phyloP scores from a whole-genome alignment of 2,888 invertebrate species.

The Zelleria hepariella region DNA sequence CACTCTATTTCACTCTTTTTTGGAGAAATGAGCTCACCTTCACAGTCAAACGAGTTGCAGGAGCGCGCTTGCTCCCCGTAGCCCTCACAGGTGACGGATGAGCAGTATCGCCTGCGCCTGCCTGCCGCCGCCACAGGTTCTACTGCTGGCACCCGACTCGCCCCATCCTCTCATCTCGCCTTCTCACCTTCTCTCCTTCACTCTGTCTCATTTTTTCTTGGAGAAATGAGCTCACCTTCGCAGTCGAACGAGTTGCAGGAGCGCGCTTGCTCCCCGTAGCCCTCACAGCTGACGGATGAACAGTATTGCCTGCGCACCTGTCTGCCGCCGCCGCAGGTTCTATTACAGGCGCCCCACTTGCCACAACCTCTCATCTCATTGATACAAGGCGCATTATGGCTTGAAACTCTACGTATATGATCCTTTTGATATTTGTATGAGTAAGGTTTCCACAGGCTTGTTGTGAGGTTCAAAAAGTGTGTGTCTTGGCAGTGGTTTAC shows the following conservation, averaged over 20 bases:
- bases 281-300: conserved; percentile 51
- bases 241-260: conserved; percentile 68
- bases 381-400: too few species aligned
- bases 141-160: conserved; percentile 78
- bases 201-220: too few species aligned
- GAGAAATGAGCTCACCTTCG: conserved; percentile 38
- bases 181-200: too few species aligned
- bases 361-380: too few species aligned
- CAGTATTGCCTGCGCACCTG: conserved; percentile 75
- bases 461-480: too few species aligned
- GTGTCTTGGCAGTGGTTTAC: too few species aligned
- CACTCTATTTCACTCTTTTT: too few species aligned
- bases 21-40: too few species aligned
- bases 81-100: conserved; percentile 49
- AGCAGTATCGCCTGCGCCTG: conserved; percentile 74
- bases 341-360: conserved; percentile 78
- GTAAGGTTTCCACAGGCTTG: too few species aligned
- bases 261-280: conserved; percentile 60
- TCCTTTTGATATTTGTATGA: too few species aligned
- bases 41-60: conserved; percentile 67
- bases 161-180: too few species aligned
- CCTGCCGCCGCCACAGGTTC: conserved; percentile 76
- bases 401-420: too few species aligned
- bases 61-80: conserved; percentile 62
- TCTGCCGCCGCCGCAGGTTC: conserved; percentile 76